Evolutionary conservation across 2,113 vertebrate species (phyloP), one percentile per base, ranked within the genome.

Genomic region (Larimichthys crocea): DNA sequence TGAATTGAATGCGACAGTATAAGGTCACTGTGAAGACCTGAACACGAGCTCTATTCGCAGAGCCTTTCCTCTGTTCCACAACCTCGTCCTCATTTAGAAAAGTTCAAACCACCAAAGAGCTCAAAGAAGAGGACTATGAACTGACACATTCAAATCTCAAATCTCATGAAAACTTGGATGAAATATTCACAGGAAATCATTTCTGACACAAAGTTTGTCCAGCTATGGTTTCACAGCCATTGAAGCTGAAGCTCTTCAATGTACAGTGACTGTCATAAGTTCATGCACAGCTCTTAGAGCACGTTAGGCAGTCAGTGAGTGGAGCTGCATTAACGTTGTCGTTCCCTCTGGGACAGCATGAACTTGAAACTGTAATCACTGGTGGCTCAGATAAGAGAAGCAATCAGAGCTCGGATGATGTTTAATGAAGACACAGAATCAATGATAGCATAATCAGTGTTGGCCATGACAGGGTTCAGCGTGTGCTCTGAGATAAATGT

Each of bases 331-430:
- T 69, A 69, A 63, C 16, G 49, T 40, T 3, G n/a, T 16, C 17
- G 63, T 26, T 68, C 55, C 75, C 80, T 48, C 26, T 52, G 62
- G 57, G 74, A 9, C 66, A 48, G n/a, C 31, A 48, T 60, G 1
- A 61, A 61, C 40, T 53, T 35, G 17, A 50, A 78, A 59, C 24
- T 65, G 70, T 70, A 62, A 70, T 86, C 65, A 59, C 29, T n/a
- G 6, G 1, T 60, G 24, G n/a, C 77, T 72, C 62, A 70, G 12
- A 75, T n/a, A 60, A 60, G 29, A 62, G 57, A 48, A 35, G 44
- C 49, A 22, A 42, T 60, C 46, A 12, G 19, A 35, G n/a, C 49
- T 72, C 60, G 24, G 15, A 63, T 20, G 57, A 56, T 3, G 20
- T 65, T 56, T n/a, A 29, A 79, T 53, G 16, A 24, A 2, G 5